A percentile compares a stretch with the other conserved stretches of the same genome.
phyloP scores from a whole-genome alignment of 2,797 vertebrate genomes.

The Ceyx erithaca region DNA sequence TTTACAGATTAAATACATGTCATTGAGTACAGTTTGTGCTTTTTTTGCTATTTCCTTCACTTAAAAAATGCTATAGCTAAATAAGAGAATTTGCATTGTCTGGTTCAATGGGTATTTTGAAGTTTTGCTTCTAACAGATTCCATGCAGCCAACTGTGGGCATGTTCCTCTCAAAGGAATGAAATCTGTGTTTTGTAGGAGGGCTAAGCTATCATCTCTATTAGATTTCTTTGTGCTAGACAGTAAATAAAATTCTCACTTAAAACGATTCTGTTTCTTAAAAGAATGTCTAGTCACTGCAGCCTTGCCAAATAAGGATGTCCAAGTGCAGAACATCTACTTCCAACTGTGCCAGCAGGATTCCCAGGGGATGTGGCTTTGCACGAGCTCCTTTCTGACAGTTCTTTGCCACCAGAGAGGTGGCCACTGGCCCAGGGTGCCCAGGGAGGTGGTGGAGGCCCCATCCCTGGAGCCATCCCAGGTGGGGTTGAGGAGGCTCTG shows the following conservation, averaged over 20 bases:
- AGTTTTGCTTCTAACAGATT: neutral
- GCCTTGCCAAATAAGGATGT: slow-evolving; percentile 29
- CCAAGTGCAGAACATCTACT: neutral
- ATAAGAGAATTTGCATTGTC: neutral
- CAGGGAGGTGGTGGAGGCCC: too few relatives aligned
- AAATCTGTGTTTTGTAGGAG: neutral
- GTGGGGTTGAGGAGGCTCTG: too few relatives aligned
- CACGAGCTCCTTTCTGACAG: neutral
- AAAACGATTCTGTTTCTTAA: slow-evolving; percentile 19
- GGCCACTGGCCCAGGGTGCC: too few relatives aligned
- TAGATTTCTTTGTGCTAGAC: neutral
- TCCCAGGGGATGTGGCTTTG: neutral
- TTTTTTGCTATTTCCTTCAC: slow-evolving; percentile 36
- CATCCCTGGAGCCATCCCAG: too few relatives aligned
- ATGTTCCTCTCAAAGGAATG: slow-evolving; percentile 4
- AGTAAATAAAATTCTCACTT: slow-evolving; percentile 22
- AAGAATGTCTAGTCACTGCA: neutral
- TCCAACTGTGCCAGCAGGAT: neutral
- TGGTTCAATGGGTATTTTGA: neutral
- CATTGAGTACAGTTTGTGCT: slow-evolving; percentile 3
- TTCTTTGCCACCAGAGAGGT: too few relatives aligned
- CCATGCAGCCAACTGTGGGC: neutral
- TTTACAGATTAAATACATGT: slow-evolving; percentile 55
- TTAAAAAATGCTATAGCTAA: neutral
- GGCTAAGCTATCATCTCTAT: neutral